These are phyloP conservation scores for Drosophila pectinifera DNA, from an alignment of 1,140 invertebrate genomes.

Conservation along the genomic window DNA sequence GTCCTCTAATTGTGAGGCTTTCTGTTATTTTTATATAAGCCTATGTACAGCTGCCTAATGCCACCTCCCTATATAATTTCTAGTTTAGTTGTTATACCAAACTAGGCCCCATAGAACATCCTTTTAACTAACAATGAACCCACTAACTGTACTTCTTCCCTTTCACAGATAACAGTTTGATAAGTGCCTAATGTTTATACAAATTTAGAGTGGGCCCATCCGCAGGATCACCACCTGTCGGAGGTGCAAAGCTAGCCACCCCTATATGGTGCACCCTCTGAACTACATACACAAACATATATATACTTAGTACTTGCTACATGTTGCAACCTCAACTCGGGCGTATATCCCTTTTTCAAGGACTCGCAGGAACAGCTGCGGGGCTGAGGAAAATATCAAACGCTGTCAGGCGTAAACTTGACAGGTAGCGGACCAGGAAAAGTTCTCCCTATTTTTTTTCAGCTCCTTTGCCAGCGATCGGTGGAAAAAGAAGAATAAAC, in stretches of 20 bases:
- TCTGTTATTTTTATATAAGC: no score
- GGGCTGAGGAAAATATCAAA: slow-evolving; percentile 56
- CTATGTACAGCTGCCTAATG: neutral
- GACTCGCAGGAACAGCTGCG: slow-evolving; percentile 60
- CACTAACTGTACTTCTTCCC: slow-evolving; percentile 45
- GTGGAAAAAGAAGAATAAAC: slow-evolving; percentile 20
- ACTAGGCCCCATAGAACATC: neutral
- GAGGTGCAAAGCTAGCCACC: slow-evolving; percentile 59
- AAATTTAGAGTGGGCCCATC: slow-evolving; percentile 52
- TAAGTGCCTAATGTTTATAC: slow-evolving; percentile 60
- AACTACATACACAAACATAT: no score
- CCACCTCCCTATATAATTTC: slow-evolving; percentile 1
- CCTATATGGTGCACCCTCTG: slow-evolving; percentile 53
- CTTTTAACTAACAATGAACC: neutral
- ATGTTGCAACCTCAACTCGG: slow-evolving; percentile 51
- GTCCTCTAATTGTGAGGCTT: no score
- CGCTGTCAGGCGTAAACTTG: slow-evolving; percentile 78
- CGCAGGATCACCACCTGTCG: slow-evolving; percentile 59
- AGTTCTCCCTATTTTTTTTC: slow-evolving; percentile 39
- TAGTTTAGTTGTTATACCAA: neutral
- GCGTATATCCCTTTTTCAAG: slow-evolving; percentile 69
- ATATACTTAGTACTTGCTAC: slow-evolving; percentile 24
- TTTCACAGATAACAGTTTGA: slow-evolving; percentile 44
- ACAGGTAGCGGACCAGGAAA: slow-evolving; percentile 68
- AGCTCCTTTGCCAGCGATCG: slow-evolving; percentile 22